These are phyloP conservation scores for Probosciger aterrimus DNA, from an alignment of 2,113 vertebrate genomes.

Conservation along the genomic window DNA sequence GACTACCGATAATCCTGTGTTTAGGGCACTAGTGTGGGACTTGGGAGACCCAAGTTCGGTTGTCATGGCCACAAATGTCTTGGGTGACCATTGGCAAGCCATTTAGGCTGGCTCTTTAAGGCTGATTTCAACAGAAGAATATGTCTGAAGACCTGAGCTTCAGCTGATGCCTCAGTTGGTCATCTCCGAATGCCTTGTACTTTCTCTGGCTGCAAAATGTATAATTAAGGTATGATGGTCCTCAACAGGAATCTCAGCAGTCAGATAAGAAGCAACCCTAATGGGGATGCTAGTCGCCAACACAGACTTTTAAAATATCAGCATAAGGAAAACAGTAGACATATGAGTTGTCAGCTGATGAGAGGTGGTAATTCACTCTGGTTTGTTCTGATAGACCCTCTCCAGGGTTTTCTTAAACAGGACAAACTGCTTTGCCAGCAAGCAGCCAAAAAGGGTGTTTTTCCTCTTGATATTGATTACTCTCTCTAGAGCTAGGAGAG, in stretches of 20 bases:
- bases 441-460: background rate
- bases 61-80: background rate
- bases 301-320: background rate
- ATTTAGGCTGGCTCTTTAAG: background rate
- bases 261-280: background rate
- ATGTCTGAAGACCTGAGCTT: background rate
- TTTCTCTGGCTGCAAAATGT: background rate
- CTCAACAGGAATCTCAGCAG: background rate
- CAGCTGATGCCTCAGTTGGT: background rate
- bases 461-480: background rate
- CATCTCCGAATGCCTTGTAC: background rate
- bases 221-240: background rate
- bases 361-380: background rate
- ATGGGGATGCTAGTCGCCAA: background rate
- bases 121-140: background rate
- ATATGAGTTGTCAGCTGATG: background rate
- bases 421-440: background rate
- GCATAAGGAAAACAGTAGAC: background rate
- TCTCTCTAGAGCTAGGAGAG: background rate
- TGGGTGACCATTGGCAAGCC: background rate
- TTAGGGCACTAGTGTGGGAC: background rate
- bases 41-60: background rate
- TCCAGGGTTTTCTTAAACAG: background rate
- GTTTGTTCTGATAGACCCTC: background rate
- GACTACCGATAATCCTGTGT: background rate